These are phyloP conservation scores for Tribolium madens DNA, from an alignment of 1,140 invertebrate genomes.

Conservation along the genomic window DNA sequence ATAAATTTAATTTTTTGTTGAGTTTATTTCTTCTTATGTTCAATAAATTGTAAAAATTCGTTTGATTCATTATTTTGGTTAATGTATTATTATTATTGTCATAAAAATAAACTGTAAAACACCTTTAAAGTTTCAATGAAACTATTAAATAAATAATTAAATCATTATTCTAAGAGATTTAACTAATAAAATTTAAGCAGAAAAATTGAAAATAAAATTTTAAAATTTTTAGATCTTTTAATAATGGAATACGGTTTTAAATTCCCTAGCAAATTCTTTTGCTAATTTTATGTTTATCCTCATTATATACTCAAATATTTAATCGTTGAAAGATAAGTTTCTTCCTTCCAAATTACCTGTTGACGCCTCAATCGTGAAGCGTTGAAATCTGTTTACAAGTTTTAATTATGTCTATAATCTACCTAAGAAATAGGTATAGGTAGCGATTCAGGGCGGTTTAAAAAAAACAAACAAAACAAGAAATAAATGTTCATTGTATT, in stretches of 20 bases:
- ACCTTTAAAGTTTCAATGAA: slow-evolving; percentile 30
- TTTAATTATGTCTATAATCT: neutral
- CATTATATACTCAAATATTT: neutral
- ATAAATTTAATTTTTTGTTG: slow-evolving; percentile 39
- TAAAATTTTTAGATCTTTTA: neutral
- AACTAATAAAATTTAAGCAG: too few species aligned
- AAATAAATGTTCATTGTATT: too few species aligned
- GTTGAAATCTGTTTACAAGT: neutral
- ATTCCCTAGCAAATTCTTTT: neutral
- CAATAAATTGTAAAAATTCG: slow-evolving; percentile 38
- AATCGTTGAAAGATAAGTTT: neutral
- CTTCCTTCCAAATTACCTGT: neutral
- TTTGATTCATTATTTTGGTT: slow-evolving; percentile 14
- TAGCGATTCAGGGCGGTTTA: too few species aligned
- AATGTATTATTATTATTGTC: slow-evolving; percentile 37
- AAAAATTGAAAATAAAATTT: neutral
- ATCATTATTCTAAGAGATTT: neutral
- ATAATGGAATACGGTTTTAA: neutral
- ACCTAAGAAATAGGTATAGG: too few species aligned
- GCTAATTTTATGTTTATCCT: neutral
- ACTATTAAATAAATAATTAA: slow-evolving; percentile 30
- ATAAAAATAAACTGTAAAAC: slow-evolving; percentile 37
- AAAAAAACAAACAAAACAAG: too few species aligned
- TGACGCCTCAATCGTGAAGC: neutral
- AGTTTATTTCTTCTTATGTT: slow-evolving; percentile 26